These are phyloP conservation scores for Centrocercus urophasianus DNA, from an alignment of 2,113 vertebrate genomes.

Conservation along the genomic window DNA sequence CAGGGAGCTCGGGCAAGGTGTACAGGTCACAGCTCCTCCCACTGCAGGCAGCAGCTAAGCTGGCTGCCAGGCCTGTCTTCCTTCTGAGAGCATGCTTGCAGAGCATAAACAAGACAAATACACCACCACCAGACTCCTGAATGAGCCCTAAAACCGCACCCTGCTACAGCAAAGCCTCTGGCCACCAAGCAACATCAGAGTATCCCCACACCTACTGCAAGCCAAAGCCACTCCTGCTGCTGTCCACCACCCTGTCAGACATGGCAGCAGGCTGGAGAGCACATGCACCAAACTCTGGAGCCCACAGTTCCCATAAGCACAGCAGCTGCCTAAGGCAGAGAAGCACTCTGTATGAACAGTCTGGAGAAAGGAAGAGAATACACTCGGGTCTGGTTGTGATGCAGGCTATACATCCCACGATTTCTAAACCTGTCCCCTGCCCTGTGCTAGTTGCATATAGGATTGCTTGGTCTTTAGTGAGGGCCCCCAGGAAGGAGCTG, in stretches of 20 bases:
- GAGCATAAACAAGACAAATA: background rate
- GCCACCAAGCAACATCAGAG: background rate
- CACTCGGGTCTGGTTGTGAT: constrained; percentile 12
- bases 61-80: background rate
- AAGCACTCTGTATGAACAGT: background rate
- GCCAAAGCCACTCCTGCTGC: background rate
- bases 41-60: background rate
- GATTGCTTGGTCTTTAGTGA: background rate
- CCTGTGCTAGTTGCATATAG: background rate
- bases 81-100: background rate
- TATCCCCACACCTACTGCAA: background rate
- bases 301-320: background rate
- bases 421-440: background rate
- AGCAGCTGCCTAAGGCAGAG: background rate
- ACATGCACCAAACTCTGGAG: constrained; percentile 9
- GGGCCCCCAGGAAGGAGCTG: background rate
- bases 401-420: background rate
- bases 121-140: background rate
- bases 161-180: accelerated
- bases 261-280: background rate
- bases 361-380: background rate
- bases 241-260: background rate
- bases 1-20: background rate
- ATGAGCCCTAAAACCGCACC: background rate
- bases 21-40: no score